Evolutionary conservation across 1,140 invertebrate genomes (phyloP).

Genomic region (Aleiodes sp.): DNA sequence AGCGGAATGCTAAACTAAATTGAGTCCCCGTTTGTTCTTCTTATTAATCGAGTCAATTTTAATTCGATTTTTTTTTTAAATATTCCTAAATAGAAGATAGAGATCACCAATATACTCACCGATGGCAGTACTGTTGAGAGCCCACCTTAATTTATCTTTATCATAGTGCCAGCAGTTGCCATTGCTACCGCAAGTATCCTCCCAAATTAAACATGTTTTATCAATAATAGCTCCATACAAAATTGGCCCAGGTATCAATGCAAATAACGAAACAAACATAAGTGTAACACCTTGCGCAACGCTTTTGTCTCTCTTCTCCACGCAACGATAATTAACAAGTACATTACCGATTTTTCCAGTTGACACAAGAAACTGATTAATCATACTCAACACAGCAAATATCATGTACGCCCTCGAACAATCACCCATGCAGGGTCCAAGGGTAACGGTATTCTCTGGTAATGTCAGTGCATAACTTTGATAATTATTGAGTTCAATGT

Average conservation of each 20-base stretch:
- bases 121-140: constrained; percentile 68
- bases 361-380: constrained; percentile 68
- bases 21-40: no score
- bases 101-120: constrained; percentile 56
- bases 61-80: no score
- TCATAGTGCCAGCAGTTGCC: constrained; percentile 76
- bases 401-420: constrained; percentile 63
- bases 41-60: no score
- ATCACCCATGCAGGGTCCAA: constrained; percentile 67
- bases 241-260: constrained; percentile 74
- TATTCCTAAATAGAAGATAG: no score
- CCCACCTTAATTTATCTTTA: constrained; percentile 69
- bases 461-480: no score
- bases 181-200: constrained; percentile 69
- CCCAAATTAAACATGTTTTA: constrained; percentile 73
- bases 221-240: constrained; percentile 74
- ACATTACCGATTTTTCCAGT: constrained; percentile 73
- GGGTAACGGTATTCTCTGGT: no score
- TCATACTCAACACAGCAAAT: constrained; percentile 64
- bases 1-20: no score
- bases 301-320: constrained; percentile 71
- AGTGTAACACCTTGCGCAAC: constrained; percentile 73
- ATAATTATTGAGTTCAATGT: background rate
- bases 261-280: constrained; percentile 73
- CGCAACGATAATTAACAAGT: constrained; percentile 71